A percentile compares a stretch with the other conserved stretches of the same genome.
phyloP scores from a whole-genome alignment of 2,888 invertebrate species.

The Gari tellinella region DNA sequence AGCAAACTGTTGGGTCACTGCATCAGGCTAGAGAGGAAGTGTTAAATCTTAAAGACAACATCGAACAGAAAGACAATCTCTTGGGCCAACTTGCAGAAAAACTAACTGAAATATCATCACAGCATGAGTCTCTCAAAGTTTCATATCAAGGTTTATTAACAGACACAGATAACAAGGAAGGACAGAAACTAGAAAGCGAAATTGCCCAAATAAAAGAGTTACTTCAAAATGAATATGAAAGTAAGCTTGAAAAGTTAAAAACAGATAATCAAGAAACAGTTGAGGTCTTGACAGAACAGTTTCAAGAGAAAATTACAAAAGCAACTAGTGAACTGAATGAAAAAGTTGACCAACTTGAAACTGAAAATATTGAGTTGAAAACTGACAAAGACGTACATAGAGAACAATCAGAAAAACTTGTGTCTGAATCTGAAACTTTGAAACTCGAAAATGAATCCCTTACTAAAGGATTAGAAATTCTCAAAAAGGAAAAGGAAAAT shows the following conservation, averaged over 20 bases:
- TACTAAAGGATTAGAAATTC: slow-evolving; percentile 26
- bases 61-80: slow-evolving; percentile 65
- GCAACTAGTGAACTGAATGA: neutral
- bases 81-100: slow-evolving; percentile 59
- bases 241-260: slow-evolving; percentile 11
- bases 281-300: too few relatives aligned
- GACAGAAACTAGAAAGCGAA: neutral
- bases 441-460: slow-evolving; percentile 35
- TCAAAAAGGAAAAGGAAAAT: slow-evolving; percentile 28
- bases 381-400: slow-evolving; percentile 13
- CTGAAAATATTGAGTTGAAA: slow-evolving; percentile 8
- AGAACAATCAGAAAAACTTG: slow-evolving; percentile 12
- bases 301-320: slow-evolving; percentile 14
- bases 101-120: slow-evolving; percentile 48
- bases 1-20: slow-evolving; percentile 73
- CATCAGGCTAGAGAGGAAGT: slow-evolving; percentile 80
- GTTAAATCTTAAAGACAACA: slow-evolving; percentile 71
- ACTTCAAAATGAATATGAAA: too few relatives aligned
- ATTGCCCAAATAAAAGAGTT: too few relatives aligned
- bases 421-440: slow-evolving; percentile 18
- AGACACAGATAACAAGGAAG: slow-evolving; percentile 8
- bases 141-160: neutral
- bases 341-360: slow-evolving; percentile 19
- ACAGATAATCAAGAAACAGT: neutral
- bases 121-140: slow-evolving; percentile 49